phyloP scores from a whole-genome alignment of 2,797 vertebrate genomes.

The Enteromius viviparus region DNA sequence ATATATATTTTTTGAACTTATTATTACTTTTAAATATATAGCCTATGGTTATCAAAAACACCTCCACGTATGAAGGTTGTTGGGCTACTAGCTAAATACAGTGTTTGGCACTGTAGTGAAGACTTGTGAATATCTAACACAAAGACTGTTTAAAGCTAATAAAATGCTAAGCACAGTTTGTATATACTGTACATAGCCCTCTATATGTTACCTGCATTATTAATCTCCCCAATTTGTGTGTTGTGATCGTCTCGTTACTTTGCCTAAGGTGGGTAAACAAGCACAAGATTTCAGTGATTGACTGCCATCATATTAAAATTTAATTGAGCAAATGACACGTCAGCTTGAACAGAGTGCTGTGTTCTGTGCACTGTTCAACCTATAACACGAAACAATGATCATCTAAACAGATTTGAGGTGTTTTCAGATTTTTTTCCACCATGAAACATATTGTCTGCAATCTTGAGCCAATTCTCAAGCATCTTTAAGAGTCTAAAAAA shows the following conservation, averaged over 20 bases:
- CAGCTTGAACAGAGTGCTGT: slow-evolving; percentile 24
- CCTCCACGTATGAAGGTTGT: slow-evolving; percentile 23
- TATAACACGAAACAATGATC: slow-evolving; percentile 18
- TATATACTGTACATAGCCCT: slow-evolving; percentile 59
- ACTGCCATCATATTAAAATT: slow-evolving; percentile 28
- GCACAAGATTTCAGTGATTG: slow-evolving; percentile 38
- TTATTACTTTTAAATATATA: slow-evolving; percentile 41
- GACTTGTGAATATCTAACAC: slow-evolving; percentile 46
- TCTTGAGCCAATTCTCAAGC: background rate
- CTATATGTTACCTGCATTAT: slow-evolving; percentile 45
- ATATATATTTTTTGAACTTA: slow-evolving; percentile 6
- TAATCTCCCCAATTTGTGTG: slow-evolving; percentile 43
- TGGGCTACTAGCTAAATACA: slow-evolving; percentile 44
- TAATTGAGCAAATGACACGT: slow-evolving; percentile 47
- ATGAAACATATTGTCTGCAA: slow-evolving; percentile 1
- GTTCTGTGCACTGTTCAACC: slow-evolving; percentile 8
- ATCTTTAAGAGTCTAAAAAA: slow-evolving; percentile 6
- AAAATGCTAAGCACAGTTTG: slow-evolving; percentile 40
- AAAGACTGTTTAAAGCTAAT: slow-evolving; percentile 51
- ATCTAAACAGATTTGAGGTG: background rate
- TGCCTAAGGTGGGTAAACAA: slow-evolving; percentile 17
- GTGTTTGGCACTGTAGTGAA: slow-evolving; percentile 49
- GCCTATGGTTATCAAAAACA: slow-evolving; percentile 24
- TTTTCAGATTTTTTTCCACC: background rate
- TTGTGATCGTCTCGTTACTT: slow-evolving; percentile 25